phyloP scores from a whole-genome alignment of 2,888 invertebrate genomes.

The Lysandra coridon region DNA sequence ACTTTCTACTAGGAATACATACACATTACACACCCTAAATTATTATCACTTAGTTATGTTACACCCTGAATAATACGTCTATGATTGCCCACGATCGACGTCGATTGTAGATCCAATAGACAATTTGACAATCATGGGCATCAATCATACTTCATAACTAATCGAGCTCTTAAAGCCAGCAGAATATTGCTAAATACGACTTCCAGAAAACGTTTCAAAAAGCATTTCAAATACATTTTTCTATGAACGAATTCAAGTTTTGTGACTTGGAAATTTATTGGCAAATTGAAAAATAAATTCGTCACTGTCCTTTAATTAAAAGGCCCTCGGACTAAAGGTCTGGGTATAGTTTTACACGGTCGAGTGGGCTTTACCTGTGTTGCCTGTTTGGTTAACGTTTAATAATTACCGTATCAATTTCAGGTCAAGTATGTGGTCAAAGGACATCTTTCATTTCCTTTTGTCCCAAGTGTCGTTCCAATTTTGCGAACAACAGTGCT shows the following conservation, averaged over 20 bases:
- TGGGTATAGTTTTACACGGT: not conserved
- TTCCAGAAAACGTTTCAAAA: not conserved
- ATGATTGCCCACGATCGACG: too few relatives aligned
- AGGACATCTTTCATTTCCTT: not conserved
- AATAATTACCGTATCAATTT: not conserved
- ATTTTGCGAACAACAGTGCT: not conserved
- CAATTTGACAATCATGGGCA: too few relatives aligned
- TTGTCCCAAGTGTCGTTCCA: not conserved
- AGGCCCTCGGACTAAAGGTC: not conserved
- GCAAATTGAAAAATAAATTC: not conserved
- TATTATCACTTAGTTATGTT: too few relatives aligned
- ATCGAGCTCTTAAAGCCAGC: too few relatives aligned
- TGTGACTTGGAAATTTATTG: not conserved
- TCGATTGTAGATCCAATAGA: too few relatives aligned
- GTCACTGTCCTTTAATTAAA: not conserved
- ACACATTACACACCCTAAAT: too few relatives aligned
- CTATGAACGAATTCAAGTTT: not conserved
- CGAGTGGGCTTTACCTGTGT: not conserved
- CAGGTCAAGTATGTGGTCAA: not conserved
- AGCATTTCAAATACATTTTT: not conserved
- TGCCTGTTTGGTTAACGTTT: not conserved
- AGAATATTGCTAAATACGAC: not conserved
- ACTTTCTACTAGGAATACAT: too few relatives aligned
- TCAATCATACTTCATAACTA: too few relatives aligned
- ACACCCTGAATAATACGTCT: too few relatives aligned